A percentile compares a stretch with the other conserved stretches of the same genome.
phyloP scores from a whole-genome alignment of 53 echinoderm and acorn worm genomes.

The Holothuria scabra region DNA sequence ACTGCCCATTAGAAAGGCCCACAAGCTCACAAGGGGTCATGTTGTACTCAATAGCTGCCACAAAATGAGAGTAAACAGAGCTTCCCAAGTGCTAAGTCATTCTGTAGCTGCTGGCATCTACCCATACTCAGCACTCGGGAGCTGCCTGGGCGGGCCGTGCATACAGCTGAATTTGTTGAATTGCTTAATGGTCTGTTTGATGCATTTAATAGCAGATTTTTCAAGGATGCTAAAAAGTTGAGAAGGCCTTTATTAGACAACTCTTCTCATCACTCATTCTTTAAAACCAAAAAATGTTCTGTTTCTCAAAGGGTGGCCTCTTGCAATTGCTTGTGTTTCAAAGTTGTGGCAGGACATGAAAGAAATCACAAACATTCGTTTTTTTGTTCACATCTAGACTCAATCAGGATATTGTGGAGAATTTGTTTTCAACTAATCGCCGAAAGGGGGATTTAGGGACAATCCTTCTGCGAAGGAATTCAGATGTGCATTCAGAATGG shows the following conservation, averaged over 20 bases:
- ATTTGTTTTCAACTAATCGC: constrained; percentile 33
- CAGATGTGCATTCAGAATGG: constrained; percentile 51
- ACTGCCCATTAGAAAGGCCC: constrained; percentile 55
- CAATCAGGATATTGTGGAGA: constrained; percentile 49
- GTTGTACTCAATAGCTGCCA: constrained; percentile 43
- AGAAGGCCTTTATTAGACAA: constrained; percentile 22
- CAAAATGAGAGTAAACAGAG: constrained; percentile 64
- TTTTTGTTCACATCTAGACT: constrained; percentile 10
- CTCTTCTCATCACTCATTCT: not conserved
- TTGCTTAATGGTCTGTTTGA: constrained; percentile 60
- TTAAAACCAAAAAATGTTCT: constrained; percentile 13
- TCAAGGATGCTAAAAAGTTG: constrained; percentile 48
- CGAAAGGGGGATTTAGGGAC: constrained; percentile 56
- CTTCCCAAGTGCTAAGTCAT: constrained; percentile 64
- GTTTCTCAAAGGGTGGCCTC: constrained; percentile 50
- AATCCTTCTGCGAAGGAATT: constrained; percentile 58
- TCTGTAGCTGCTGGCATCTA: constrained; percentile 48
- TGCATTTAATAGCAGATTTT: constrained; percentile 50
- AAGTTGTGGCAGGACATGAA: constrained; percentile 49
- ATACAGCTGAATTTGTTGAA: constrained; percentile 57
- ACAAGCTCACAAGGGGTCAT: constrained; percentile 61
- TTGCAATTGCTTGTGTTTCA: constrained; percentile 20
- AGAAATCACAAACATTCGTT: not conserved
- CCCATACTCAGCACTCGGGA: constrained; percentile 51
- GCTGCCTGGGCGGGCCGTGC: constrained; percentile 44